phyloP scores from a whole-genome alignment of 2,888 invertebrate species.

The Spodoptera littoralis region DNA sequence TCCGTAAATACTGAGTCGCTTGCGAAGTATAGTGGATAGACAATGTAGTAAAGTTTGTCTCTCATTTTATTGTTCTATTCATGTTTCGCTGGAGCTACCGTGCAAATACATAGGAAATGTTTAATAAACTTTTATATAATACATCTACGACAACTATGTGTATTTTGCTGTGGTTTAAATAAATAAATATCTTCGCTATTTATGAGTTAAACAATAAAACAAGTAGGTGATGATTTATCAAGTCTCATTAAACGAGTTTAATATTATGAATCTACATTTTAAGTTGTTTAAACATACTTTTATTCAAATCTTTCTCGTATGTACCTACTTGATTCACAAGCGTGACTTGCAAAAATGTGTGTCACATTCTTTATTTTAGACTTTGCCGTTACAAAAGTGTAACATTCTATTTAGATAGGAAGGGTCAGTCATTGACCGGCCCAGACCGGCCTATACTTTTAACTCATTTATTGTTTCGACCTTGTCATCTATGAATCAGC shows the following conservation, averaged over 20 bases:
- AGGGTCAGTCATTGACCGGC: slow-evolving; percentile 45
- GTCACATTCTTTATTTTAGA: slow-evolving; percentile 16
- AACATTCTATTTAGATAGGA: slow-evolving; percentile 24
- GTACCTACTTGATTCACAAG: slow-evolving; percentile 6
- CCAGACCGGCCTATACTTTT: slow-evolving; percentile 21
- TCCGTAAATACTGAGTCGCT: slow-evolving; percentile 58
- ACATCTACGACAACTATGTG: slow-evolving; percentile 26
- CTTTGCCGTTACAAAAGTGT: slow-evolving; percentile 12
- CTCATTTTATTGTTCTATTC: slow-evolving; percentile 67
- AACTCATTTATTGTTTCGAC: slow-evolving; percentile 34
- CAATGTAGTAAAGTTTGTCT: slow-evolving; percentile 63
- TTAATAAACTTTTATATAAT: slow-evolving; percentile 33
- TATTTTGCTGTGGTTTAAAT: slow-evolving; percentile 18
- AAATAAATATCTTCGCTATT: background rate
- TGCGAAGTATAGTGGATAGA: slow-evolving; percentile 49
- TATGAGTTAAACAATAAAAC: too few species aligned
- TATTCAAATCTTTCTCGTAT: slow-evolving; percentile 5
- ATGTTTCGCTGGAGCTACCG: slow-evolving; percentile 44
- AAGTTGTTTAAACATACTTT: too few species aligned
- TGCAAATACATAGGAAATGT: slow-evolving; percentile 23
- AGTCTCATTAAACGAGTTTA: too few species aligned
- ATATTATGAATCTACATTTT: too few species aligned
- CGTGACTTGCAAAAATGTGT: slow-evolving; percentile 37
- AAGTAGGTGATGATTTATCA: too few species aligned
- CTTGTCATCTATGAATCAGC: slow-evolving; percentile 29